Evolutionary conservation across 2,888 invertebrate species (phyloP).

Genomic region (Lomographa bimaculata): DNA sequence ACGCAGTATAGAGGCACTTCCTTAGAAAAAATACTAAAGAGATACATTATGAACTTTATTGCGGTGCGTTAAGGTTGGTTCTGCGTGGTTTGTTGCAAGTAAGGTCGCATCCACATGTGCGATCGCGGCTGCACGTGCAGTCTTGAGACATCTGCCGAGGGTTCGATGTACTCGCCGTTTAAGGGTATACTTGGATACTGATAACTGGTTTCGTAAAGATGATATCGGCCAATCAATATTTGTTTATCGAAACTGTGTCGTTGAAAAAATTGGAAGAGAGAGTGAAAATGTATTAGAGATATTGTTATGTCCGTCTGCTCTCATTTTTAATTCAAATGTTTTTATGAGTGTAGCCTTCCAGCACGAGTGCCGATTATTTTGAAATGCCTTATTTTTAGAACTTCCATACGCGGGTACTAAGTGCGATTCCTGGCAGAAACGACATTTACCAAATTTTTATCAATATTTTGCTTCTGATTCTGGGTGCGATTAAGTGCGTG

Average conservation of each 20-base stretch:
- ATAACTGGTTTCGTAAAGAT: conserved; percentile 18
- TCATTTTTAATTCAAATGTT: no score
- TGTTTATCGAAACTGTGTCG: conserved; percentile 1
- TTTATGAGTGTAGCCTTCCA: no score
- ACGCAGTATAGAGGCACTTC: conserved; percentile 29
- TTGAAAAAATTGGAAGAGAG: no score
- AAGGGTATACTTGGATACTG: conserved; percentile 5
- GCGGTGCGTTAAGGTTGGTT: conserved; percentile 2
- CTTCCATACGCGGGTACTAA: no score
- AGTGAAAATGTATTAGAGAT: no score
- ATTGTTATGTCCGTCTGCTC: no score
- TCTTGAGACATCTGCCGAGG: conserved; percentile 33
- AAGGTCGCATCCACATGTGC: conserved; percentile 27
- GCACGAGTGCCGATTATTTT: no score
- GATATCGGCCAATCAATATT: conserved; percentile 2
- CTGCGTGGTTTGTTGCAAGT: conserved; percentile 3
- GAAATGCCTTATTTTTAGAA: no score
- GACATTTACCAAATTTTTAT: no score
- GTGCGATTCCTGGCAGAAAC: no score
- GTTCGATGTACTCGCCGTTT: conserved; percentile 34
- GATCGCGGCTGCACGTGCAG: conserved; percentile 32
- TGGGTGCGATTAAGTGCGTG: no score
- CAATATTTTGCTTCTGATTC: no score
- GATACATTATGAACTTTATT: conserved; percentile 15
- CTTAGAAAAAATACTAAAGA: conserved; percentile 25